Evolutionary conservation across 1,140 invertebrate genomes (phyloP), one percentile per base, ranked within the genome.

Genomic region (Drosophila auraria): DNA sequence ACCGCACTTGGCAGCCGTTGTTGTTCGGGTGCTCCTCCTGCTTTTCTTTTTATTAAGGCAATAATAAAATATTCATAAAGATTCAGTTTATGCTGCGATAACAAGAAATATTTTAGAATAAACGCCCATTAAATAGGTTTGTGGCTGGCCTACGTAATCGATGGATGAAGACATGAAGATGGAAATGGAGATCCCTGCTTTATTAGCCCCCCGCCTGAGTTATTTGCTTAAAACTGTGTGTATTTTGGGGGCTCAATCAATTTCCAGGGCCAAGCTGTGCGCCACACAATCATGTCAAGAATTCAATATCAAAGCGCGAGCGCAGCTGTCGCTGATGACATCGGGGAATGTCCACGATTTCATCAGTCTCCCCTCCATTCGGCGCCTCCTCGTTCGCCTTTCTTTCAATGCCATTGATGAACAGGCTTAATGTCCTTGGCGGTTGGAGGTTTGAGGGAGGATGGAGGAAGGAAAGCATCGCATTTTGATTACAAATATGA

Each of bases 41-140:
- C 58, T 42, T 50, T 64, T 69, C 33, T 69, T 81, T 90, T 89
- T 84, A 84, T 89, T 90, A 76, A 82, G 78, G 82, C 75, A 79
- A 84, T 90, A 90, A 89, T 89, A 90, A 89, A 90, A 89, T 89
- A 90, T 89, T 89, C 84, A 89, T 89, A 89, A 90, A 89, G 81
- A 89, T 89, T 89, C 70, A 61, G 81, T 82, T 82, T 80, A 75
- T 71, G 80, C 80, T 59, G 71, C 80, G 61, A 80, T 74, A 82
- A 80, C 54, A 61, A 58, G 45, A 66, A 59, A 72, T 81, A 72
- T 83, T 83, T 75, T 69, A 73, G 69, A 89, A 72, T 81, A 89
- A 78, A 78, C 57, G 73, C 44, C 63, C 45, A 82, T 73, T 71
- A 82, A 87, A 78, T 56, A 45, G 70, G 61, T 57, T 54, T 71